These are phyloP conservation scores for Acridotheres tristis DNA, from an alignment of 2,797 vertebrate genomes.

Conservation along the genomic window DNA sequence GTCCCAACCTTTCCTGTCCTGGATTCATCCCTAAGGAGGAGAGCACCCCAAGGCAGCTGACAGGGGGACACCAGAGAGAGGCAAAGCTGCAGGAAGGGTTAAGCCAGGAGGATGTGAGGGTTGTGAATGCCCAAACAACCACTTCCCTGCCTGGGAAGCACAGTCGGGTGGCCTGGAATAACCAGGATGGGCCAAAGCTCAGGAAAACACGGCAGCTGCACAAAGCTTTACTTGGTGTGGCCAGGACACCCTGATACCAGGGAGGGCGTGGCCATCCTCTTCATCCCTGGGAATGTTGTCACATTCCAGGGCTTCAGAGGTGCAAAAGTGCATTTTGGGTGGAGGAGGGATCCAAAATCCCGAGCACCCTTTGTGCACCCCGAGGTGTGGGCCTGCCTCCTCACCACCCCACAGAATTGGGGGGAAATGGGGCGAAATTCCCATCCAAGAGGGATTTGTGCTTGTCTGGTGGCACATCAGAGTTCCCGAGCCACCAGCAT, in stretches of 20 bases:
- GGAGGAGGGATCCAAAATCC: neutral
- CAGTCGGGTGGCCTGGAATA: neutral
- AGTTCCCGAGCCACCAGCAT: neutral
- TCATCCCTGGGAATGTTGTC: neutral
- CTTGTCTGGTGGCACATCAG: neutral
- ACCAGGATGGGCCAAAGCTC: neutral
- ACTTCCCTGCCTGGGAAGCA: neutral
- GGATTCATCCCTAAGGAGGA: neutral
- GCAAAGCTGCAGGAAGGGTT: neutral
- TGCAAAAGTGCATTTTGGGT: neutral
- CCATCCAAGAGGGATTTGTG: neutral
- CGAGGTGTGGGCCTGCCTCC: neutral
- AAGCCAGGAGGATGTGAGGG: neutral
- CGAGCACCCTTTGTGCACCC: rapidly evolving
- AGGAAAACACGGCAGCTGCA: neutral
- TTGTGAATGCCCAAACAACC: neutral
- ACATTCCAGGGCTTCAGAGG: neutral
- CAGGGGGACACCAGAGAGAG: neutral
- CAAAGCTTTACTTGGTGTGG: neutral
- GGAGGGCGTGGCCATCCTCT: neutral
- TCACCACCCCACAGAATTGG: rapidly evolving
- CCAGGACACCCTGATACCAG: rapidly evolving
- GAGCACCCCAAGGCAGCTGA: neutral
- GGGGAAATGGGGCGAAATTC: neutral
- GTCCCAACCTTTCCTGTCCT: neutral